These are phyloP conservation scores for Ceratina japonica DNA, from an alignment of 1,140 invertebrate species.

Conservation along the genomic window DNA sequence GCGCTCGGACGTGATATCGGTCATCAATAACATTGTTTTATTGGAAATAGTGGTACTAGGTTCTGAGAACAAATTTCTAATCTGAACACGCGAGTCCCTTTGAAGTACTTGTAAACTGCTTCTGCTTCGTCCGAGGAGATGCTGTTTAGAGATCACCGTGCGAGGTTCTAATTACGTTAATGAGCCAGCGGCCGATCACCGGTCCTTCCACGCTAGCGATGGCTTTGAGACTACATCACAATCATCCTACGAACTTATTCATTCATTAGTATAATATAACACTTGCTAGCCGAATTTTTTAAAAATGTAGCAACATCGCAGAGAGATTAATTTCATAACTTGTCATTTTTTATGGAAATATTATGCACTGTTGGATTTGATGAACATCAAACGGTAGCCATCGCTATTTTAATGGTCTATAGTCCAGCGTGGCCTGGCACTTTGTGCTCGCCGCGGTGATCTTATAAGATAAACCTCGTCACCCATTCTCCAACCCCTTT, in stretches of 20 bases:
- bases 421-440: constrained; percentile 54
- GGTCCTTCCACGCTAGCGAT: constrained; percentile 39
- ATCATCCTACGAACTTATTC: not conserved
- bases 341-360: not conserved
- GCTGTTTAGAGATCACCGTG: constrained; percentile 50
- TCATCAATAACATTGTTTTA: too few species aligned
- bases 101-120: constrained; percentile 11
- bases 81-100: constrained; percentile 40
- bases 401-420: not conserved
- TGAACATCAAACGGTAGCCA: constrained; percentile 15
- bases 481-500: constrained; percentile 16
- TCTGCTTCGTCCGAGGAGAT: constrained; percentile 44
- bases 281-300: too few species aligned
- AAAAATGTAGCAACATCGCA: not conserved
- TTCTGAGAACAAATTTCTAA: not conserved
- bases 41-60: too few species aligned
- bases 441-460: constrained; percentile 61
- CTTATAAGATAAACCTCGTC: constrained; percentile 62
- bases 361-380: not conserved
- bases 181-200: constrained; percentile 53
- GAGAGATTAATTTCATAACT: not conserved
- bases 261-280: not conserved
- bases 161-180: constrained; percentile 65
- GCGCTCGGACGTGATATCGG: too few species aligned
- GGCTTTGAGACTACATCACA: not conserved